phyloP scores from a whole-genome alignment of 2,797 vertebrate species.

The Scolopax rusticola region DNA sequence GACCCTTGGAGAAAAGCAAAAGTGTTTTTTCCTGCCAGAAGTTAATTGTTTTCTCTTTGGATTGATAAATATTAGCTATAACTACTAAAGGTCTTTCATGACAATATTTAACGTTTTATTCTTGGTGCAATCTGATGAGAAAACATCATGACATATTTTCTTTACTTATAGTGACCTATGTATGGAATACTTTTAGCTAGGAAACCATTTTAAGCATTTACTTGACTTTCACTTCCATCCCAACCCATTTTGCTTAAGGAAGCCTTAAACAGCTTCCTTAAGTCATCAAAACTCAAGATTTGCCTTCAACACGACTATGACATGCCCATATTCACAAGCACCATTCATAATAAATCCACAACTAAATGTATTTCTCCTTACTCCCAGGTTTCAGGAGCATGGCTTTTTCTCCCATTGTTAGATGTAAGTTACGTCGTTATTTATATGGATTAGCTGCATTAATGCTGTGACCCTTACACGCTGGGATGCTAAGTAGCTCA shows the following conservation, averaged over 20 bases:
- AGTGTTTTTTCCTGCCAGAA: background rate
- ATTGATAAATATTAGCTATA: background rate
- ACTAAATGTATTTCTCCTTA: background rate
- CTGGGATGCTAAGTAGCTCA: background rate
- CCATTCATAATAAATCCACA: background rate
- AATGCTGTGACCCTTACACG: background rate
- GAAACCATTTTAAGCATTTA: background rate
- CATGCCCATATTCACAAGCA: accelerated
- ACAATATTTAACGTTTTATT: background rate
- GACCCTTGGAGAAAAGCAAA: background rate
- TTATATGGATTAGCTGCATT: constrained; percentile 1
- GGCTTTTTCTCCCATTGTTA: background rate
- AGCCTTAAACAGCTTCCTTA: background rate
- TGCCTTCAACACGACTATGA: accelerated
- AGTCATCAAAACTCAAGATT: background rate
- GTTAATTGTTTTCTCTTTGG: background rate
- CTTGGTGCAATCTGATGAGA: background rate
- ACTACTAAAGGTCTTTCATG: background rate
- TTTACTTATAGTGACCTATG: background rate
- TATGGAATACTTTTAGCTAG: background rate
- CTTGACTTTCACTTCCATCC: background rate
- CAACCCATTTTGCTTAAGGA: background rate
- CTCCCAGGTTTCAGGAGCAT: background rate
- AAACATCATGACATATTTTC: background rate
- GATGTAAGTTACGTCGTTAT: background rate